A percentile compares a stretch with the other conserved stretches of the same genome.
Conservation (phyloP, 2,797 vertebrate species). For the Pagetopsis macropterus region DNA sequence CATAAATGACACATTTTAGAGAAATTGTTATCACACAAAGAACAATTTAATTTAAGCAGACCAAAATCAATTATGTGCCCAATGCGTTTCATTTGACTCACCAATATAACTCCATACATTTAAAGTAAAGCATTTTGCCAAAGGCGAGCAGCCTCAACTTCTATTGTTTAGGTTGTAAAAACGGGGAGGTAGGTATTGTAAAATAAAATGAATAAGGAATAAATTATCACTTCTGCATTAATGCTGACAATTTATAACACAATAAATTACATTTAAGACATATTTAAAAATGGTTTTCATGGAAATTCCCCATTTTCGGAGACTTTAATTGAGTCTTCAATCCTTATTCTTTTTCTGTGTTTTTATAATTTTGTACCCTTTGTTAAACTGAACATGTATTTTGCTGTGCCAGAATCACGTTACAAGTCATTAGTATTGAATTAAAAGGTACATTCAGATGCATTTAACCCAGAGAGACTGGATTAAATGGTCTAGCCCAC, state of each 20-base stretch:
- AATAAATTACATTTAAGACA: conserved; percentile 1
- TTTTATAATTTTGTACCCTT: conserved; percentile 3
- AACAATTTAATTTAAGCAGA: background rate
- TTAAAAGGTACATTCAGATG: conserved; percentile 67
- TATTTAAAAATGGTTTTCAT: background rate
- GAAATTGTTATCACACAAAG: background rate
- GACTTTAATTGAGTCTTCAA: background rate
- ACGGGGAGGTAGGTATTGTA: background rate
- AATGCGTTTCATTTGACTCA: conserved; percentile 2
- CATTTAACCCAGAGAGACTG: conserved; percentile 80
- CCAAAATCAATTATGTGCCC: background rate
- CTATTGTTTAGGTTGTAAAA: conserved; percentile 12
- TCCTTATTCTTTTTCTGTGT: background rate
- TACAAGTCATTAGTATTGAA: conserved; percentile 73
- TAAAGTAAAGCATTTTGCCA: conserved; percentile 27
- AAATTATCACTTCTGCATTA: conserved; percentile 3
- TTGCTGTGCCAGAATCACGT: conserved; percentile 61
- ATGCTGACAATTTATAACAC: background rate
- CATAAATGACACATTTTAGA: background rate
- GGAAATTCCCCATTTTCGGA: background rate
- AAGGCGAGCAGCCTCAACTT: conserved; percentile 16
- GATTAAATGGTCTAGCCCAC: conserved; percentile 80
- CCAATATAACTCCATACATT: conserved; percentile 45
- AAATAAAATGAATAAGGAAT: conserved; percentile 5
- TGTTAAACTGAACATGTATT: conserved; percentile 27